Base-by-base conservation (phyloP, 2,888 invertebrate genomes). In the Steinernema carpocapsae region DNA sequence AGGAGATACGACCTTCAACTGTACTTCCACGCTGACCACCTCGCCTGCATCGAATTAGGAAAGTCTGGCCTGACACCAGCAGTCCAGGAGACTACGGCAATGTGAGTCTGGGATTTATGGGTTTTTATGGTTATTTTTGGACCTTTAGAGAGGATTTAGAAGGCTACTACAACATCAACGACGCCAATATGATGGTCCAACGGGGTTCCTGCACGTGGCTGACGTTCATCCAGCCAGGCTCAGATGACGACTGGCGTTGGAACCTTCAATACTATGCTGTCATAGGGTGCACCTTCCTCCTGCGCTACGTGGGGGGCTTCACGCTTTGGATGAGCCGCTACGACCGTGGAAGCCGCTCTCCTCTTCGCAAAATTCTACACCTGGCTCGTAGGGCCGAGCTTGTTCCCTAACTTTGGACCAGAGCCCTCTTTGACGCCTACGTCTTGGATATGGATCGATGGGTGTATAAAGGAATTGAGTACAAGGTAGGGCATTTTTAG, bases 391-490 rank as follows among this genome's bases (percentile, higher is more conserved):
- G 74, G 74, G 24, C 75, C 75, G 2, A 46, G 45, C 4, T 14
- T 75, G 17, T 46, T 75, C 42, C 75, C 75, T 10, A 32, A 75
- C 32, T 42, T 75, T 3, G 76, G 75, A 1, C 75, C 75, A 17
- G 14, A 29, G 12, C 75, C 75, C 7, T 64, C 73, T 74, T 75
- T 3, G 24, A 48, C 32, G 32, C 73, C 12, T 32, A 43, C 37
- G 72, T 64, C 7, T 26, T 74, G 24, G 70, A 75, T 48, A 24
- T 75, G 32, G 43, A 72, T 26, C 45, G 14, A 7, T 29, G 37
- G 24, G 19, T 29, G 17, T 75, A 24, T 19, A 48, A 45, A 26
- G 17, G 24, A 22, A 1, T 59, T 17, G 46, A 51, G 6, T 59
- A 74, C 22, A 29, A 70, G 14, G 75, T 75, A 43, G 17, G 74